Percentiles rank a stretch among this genome's conserved stretches.
Evolutionary conservation across 1,140 invertebrate species (phyloP).

Genomic region (Yoshiicerus persimilis): DNA sequence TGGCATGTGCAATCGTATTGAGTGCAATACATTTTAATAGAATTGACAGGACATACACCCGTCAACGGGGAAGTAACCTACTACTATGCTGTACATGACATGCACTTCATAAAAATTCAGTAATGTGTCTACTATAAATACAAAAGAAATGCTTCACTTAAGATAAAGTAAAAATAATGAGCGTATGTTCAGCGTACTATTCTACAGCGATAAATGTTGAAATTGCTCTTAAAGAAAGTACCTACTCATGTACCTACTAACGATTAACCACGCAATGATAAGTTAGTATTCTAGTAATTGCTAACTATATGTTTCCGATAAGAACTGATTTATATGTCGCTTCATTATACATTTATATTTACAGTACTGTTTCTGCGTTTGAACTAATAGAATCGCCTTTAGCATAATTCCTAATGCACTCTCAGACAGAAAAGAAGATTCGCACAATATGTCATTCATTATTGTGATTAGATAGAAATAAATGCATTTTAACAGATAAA

Average conservation of each 20-base stretch:
- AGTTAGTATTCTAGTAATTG: neutral
- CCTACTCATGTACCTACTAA: neutral
- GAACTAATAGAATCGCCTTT: neutral
- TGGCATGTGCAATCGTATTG: neutral
- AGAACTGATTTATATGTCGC: neutral
- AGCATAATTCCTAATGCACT: neutral
- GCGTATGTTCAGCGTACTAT: neutral
- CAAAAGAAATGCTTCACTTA: neutral
- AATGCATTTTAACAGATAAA: neutral
- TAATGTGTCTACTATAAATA: neutral
- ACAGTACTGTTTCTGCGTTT: neutral
- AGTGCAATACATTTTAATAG: neutral
- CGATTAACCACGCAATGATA: neutral
- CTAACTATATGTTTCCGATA: neutral
- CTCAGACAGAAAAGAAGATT: neutral
- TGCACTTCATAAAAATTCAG: neutral
- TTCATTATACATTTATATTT: neutral
- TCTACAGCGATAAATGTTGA: neutral
- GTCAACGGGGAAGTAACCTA: neutral
- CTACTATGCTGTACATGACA: neutral
- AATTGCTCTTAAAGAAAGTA: neutral
- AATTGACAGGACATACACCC: neutral
- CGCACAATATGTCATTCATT: slow-evolving; percentile 9
- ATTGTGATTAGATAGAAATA: slow-evolving; percentile 9
- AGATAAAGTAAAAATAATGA: neutral